phyloP scores from a whole-genome alignment of 2,113 vertebrate species.

The Salminus brasiliensis region DNA sequence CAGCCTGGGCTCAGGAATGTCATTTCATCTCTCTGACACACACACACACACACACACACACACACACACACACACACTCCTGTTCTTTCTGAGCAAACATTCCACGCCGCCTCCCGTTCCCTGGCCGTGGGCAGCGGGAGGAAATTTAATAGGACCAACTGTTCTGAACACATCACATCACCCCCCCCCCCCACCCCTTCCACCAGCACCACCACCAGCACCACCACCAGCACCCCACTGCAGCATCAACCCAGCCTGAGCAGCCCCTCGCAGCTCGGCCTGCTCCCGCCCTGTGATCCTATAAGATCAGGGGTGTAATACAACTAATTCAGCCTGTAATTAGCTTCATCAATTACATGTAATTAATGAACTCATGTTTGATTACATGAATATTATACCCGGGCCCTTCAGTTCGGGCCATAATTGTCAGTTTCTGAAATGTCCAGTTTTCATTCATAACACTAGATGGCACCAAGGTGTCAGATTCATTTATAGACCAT shows the following conservation, averaged over 20 bases:
- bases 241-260: not conserved
- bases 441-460: too few species aligned
- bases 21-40: not conserved
- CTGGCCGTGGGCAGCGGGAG: not conserved
- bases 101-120: conserved; percentile 6
- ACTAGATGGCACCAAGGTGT: not conserved
- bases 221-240: not conserved
- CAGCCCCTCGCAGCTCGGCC: too few species aligned
- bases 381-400: too few species aligned
- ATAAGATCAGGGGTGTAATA: too few species aligned
- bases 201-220: too few species aligned
- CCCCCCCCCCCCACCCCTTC: not conserved
- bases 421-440: too few species aligned
- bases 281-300: too few species aligned
- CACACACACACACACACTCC: not conserved
- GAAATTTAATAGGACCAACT: conserved; percentile 37
- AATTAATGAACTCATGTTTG: too few species aligned
- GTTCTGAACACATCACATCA: conserved; percentile 3
- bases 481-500: not conserved
- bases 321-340: too few species aligned
- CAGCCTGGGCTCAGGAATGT: not conserved
- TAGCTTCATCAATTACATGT: too few species aligned
- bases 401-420: too few species aligned
- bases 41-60: not conserved
- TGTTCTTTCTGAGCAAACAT: conserved; percentile 42